Percentiles rank a stretch among this genome's conserved stretches.
Conservation (phyloP, 2,888 invertebrate genomes). For the Zele albiditarsus region DNA sequence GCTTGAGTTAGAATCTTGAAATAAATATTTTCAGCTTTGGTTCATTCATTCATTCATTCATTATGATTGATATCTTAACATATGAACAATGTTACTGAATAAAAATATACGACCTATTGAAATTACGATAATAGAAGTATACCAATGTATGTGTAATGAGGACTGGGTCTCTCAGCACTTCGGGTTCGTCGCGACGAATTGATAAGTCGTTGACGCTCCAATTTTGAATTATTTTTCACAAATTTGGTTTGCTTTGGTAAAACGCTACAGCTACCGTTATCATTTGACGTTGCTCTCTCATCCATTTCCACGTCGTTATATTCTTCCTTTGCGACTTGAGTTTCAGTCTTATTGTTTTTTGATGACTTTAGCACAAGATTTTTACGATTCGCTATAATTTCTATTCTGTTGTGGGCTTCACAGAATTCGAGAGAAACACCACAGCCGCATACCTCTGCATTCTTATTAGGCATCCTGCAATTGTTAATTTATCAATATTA, state of each 20-base stretch:
- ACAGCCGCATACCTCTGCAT: constrained; percentile 64
- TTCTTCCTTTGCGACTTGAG: constrained; percentile 55
- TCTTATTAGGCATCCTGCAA: constrained; percentile 66
- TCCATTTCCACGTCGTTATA: constrained; percentile 41
- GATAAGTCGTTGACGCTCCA: constrained; percentile 58
- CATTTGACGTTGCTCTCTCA: constrained; percentile 31
- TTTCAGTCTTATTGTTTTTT: constrained; percentile 57
- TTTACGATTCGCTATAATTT: constrained; percentile 52
- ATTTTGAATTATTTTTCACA: constrained; percentile 58
- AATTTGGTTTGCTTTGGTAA: constrained; percentile 57
- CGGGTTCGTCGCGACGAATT: constrained; percentile 65
- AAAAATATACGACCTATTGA: too few species aligned
- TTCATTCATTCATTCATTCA: neutral
- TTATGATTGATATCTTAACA: neutral
- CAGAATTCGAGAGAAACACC: constrained; percentile 61
- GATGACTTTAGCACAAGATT: constrained; percentile 60
- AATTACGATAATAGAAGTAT: constrained; percentile 21
- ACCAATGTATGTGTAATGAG: constrained; percentile 71
- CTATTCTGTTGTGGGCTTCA: constrained; percentile 58
- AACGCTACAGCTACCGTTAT: constrained; percentile 60
- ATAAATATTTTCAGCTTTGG: neutral
- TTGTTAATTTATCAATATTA: neutral
- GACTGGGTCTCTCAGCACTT: constrained; percentile 68
- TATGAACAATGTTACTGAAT: neutral
- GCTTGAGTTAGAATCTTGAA: constrained; percentile 65